Evolutionary conservation across 2,113 vertebrate genomes (phyloP), one percentile per base, ranked within the genome.

Genomic region (Neofelis nebulosa): DNA sequence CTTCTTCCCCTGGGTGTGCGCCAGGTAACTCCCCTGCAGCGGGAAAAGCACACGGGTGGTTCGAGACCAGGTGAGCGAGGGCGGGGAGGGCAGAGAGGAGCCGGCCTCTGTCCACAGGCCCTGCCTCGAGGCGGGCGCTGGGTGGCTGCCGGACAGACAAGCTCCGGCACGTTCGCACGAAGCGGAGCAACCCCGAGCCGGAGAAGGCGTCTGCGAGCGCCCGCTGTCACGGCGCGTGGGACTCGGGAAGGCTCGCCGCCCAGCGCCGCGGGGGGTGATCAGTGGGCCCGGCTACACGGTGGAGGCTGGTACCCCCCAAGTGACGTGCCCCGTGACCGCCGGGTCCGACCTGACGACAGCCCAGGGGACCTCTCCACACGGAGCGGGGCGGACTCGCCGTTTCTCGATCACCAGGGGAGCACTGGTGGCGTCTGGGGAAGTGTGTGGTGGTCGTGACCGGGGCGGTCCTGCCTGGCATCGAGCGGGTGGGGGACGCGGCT

Each of bases 1-100:
- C 97, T 99, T 99, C 96, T 99, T 99, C 97, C 99, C 99, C 97
- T 99, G 99, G 38, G 99, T 99, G 83, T 99, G 99, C 1, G 99
- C 99, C 8, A 99, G 98, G 96, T 99, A 99, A 98, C 99, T 99
- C 3, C 99, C 99, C 99, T 99, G 97, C 66, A 84, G 68, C 7
- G 14, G 29, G 63, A 61, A 36, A 18, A 86, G 73, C 78, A 15
- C 48, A 38, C 4, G 5, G 36, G 5, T 2, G 4, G 1, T 11
- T 63, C 4, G 48, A 15, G 23, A 41, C 50, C 1, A 27, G 31
- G 4, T 14, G 5, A 5, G 13, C 2, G 23, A 23, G 65, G 23
- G 36, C 1, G 38, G 55, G 55, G 55, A 6, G 55, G 55, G 55
- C 18, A 19, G 55, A 57, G 12, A 14, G 25, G 13, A 4, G 14